A percentile compares a stretch with the other conserved stretches of the same genome.
Evolutionary conservation across 2,113 vertebrate species (phyloP).

Genomic region (Ammodytes marinus): DNA sequence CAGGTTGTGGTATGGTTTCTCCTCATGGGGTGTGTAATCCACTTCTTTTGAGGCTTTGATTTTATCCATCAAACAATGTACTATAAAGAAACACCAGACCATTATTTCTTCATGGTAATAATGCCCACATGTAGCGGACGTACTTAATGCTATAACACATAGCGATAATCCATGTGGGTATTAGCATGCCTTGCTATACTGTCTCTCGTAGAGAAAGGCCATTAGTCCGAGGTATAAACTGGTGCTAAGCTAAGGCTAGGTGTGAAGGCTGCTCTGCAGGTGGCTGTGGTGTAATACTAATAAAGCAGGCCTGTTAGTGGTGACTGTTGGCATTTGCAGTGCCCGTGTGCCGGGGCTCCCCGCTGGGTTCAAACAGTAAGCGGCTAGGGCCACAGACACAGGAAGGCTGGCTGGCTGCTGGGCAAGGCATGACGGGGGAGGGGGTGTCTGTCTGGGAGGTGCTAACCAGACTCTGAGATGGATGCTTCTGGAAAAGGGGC

Average conservation of each 20-base stretch:
- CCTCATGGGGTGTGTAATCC: not conserved
- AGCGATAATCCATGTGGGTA: constrained; percentile 15
- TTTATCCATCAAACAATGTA: not conserved
- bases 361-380: constrained; percentile 75
- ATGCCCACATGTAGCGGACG: constrained; percentile 5
- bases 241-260: constrained; percentile 61
- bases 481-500: constrained; percentile 15
- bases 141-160: not conserved
- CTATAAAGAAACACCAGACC: constrained; percentile 12
- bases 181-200: constrained; percentile 31
- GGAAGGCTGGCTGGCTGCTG: constrained; percentile 57
- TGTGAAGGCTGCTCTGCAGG: constrained; percentile 65
- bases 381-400: constrained; percentile 60
- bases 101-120: constrained; percentile 2
- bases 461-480: constrained; percentile 51
- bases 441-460: constrained; percentile 62
- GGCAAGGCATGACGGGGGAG: constrained; percentile 42
- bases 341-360: constrained; percentile 49
- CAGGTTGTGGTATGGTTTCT: not conserved
- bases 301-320: constrained; percentile 73
- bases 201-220: constrained; percentile 45
- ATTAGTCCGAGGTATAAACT: constrained; percentile 51
- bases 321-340: constrained; percentile 59
- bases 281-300: constrained; percentile 68
- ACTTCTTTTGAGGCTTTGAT: constrained; percentile 6